Percentiles rank a stretch among this genome's conserved stretches.
These are phyloP conservation scores for Pelmatolapia mariae DNA, from an alignment of 2,113 vertebrate species.

Conservation along the genomic window DNA sequence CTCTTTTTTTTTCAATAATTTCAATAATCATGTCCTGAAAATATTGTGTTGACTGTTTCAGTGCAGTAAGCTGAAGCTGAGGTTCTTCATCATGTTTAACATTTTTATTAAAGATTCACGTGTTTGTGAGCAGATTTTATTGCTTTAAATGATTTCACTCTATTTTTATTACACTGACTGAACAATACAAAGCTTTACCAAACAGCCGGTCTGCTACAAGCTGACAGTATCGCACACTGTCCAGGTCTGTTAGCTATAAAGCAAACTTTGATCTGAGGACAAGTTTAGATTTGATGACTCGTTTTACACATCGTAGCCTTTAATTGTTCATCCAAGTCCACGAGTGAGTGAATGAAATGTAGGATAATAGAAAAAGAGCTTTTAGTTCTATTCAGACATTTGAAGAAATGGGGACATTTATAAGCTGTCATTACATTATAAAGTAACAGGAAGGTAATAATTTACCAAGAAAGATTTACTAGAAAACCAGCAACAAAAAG, in stretches of 20 bases:
- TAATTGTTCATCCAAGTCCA: background rate
- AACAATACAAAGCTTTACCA: background rate
- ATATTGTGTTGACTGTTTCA: background rate
- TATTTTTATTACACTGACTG: background rate
- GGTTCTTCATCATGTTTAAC: background rate
- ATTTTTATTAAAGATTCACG: background rate
- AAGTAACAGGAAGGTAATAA: background rate
- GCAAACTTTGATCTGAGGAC: background rate
- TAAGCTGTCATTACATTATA: rapidly evolving
- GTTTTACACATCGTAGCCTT: rapidly evolving
- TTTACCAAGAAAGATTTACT: background rate
- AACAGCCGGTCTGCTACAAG: background rate
- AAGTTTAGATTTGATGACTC: background rate
- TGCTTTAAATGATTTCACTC: background rate
- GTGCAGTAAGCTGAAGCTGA: background rate
- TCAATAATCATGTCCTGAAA: background rate
- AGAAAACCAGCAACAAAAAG: background rate
- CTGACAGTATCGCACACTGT: background rate
- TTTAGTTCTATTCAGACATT: background rate
- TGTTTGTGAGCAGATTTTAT: background rate
- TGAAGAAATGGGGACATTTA: background rate
- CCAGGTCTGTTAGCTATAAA: background rate
- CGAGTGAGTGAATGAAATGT: background rate
- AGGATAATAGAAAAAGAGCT: background rate
- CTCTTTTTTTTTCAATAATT: too few relatives aligned